Base-by-base conservation (phyloP, 92 coral and sea anemone species). In the Phenganax stokvisi region DNA sequence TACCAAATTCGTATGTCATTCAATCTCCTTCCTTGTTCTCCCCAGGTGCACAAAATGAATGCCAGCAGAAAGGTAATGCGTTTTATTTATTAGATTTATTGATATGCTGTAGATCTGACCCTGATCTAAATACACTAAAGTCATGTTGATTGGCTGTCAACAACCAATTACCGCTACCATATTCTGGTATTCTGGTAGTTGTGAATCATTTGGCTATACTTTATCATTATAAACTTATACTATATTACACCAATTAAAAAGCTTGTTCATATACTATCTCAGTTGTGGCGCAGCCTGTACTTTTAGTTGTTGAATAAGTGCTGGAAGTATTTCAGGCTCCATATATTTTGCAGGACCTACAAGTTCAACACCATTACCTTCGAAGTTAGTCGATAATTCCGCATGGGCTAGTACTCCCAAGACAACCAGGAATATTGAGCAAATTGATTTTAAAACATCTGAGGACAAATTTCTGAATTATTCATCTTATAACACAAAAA, bases 351-450 rank as follows among this genome's bases (percentile, higher is more conserved):
- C 81, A 79, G 83, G 83, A 16, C 83, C 74, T 10, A n/a, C 9
- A 29, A 79, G 83, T 61, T 79, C 83, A n/a, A 79, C 83, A n/a
- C 74, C 83, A 51, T 63, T 79, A 79, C 83, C 74, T 27, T 62
- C 60, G 62, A 65, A 15, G 44, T 51, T 57, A 62, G 61, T 17
- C 63, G 6, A 11, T 51, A 51, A 20, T 54, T 68, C 80, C 37
- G 64, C 37, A 29, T 60, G 25, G 16, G 13, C 47, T n/a, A 52
- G 27, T 16, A 79, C 83, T 51, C 83, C 83, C 11, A 79, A 31
- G 68, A n/a, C 74, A 16, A 31, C 44, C 15, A 79, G 53, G 47
- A 52, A 62, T 53, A 29, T 8, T 28, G 31, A 9, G 7, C 72
- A 63, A 60, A 52, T 47, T 65, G 27, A 3, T 64, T 20, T 47